Evolutionary conservation across 2,113 vertebrate species (phyloP).

Genomic region (Lota lota): DNA sequence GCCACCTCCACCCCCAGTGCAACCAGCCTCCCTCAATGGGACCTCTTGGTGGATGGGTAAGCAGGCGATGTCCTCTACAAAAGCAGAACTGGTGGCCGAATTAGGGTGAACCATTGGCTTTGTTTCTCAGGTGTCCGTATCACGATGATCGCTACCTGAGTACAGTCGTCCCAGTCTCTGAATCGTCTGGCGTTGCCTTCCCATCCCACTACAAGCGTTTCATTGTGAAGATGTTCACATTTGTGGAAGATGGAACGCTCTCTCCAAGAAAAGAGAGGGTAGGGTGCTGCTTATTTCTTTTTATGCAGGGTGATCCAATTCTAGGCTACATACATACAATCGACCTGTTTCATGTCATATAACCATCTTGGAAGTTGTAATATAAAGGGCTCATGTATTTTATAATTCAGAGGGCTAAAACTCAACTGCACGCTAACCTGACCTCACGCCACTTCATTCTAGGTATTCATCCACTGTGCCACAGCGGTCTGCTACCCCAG

Average conservation of each 20-base stretch:
- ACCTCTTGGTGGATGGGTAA: conserved; percentile 67
- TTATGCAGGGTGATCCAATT: not conserved
- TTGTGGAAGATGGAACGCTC: conserved; percentile 45
- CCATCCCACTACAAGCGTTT: conserved; percentile 71
- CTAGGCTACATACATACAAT: too few relatives aligned
- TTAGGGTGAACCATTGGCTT: not conserved
- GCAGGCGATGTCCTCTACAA: too few relatives aligned
- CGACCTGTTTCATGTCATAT: not conserved
- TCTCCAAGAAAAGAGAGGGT: conserved; percentile 45
- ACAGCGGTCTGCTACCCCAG: conserved; percentile 58
- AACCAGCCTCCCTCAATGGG: conserved; percentile 64
- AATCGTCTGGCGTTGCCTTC: conserved; percentile 50
- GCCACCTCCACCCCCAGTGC: conserved; percentile 51
- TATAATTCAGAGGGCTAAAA: too few relatives aligned
- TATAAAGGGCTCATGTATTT: too few relatives aligned
- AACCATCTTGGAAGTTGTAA: too few relatives aligned
- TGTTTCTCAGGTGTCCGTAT: conserved; percentile 64
- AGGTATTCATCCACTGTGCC: conserved; percentile 72
- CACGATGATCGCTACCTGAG: conserved; percentile 64
- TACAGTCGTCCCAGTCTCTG: conserved; percentile 47
- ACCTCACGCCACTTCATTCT: not conserved
- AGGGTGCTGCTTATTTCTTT: not conserved
- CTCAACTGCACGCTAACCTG: too few relatives aligned
- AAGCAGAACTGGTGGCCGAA: not conserved
- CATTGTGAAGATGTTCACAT: conserved; percentile 64